phyloP scores from a whole-genome alignment of 1,140 invertebrate species.

The Euwallacea similis region DNA sequence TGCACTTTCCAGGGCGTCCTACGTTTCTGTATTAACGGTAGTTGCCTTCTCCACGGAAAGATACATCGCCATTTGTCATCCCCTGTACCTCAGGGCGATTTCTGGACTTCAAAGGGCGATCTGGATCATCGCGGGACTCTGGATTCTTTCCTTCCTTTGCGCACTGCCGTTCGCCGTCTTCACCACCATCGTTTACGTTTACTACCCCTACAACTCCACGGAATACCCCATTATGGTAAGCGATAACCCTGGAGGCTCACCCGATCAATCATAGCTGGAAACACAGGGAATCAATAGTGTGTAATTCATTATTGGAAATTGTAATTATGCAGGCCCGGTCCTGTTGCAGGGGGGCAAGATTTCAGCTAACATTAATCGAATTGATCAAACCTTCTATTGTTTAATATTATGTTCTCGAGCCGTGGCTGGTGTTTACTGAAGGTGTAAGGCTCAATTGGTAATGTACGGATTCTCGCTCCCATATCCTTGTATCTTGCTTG shows the following conservation, averaged over 20 bases:
- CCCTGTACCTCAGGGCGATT: constrained; percentile 77
- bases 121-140: constrained; percentile 77
- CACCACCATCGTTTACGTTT: constrained; percentile 69
- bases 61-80: constrained; percentile 91
- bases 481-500: too few relatives aligned
- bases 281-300: too few relatives aligned
- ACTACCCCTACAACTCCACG: constrained; percentile 59
- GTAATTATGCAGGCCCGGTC: too few relatives aligned
- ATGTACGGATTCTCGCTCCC: too few relatives aligned
- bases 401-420: too few relatives aligned
- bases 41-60: constrained; percentile 85
- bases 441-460: too few relatives aligned
- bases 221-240: constrained; percentile 41
- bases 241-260: not conserved
- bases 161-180: constrained; percentile 79
- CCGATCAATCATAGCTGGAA: too few relatives aligned
- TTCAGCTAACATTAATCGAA: too few relatives aligned
- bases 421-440: too few relatives aligned
- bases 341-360: too few relatives aligned
- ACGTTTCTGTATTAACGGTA: constrained; percentile 89
- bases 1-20: constrained; percentile 69
- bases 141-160: constrained; percentile 73
- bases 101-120: constrained; percentile 77
- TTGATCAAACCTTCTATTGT: too few relatives aligned
- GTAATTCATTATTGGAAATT: too few relatives aligned